Evolutionary conservation across 2,113 vertebrate genomes (phyloP).

Genomic region (Acinonyx jubatus): DNA sequence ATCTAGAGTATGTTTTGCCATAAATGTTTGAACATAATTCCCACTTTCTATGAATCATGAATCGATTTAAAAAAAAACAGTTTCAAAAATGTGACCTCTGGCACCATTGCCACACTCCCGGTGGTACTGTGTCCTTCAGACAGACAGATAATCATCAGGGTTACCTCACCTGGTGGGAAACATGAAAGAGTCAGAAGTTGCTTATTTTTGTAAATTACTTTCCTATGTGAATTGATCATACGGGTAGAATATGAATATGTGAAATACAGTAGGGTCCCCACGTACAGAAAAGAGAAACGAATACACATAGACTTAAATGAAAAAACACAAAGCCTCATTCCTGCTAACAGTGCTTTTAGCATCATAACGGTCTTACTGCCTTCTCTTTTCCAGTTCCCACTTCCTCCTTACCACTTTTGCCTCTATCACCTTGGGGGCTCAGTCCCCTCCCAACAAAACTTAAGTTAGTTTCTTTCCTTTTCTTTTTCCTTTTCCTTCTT

Average conservation of each 20-base stretch:
- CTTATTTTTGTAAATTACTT: background rate
- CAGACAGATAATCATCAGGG: background rate
- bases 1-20: background rate
- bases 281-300: background rate
- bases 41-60: slow-evolving; percentile 18
- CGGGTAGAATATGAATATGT: background rate
- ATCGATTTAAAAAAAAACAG: background rate
- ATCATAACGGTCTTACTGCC: background rate
- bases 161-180: slow-evolving; percentile 1
- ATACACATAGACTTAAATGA: background rate
- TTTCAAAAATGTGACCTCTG: background rate
- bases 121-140: background rate
- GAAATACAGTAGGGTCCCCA: background rate
- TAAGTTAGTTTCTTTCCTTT: background rate
- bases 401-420: background rate
- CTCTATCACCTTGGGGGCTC: background rate
- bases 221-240: background rate
- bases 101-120: background rate
- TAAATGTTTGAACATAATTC: slow-evolving; percentile 13
- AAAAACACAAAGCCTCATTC: background rate
- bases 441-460: background rate
- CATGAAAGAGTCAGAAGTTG: background rate
- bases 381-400: background rate
- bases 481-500: background rate
- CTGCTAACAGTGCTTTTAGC: background rate